These are phyloP conservation scores for Helostoma temminkii DNA, from an alignment of 2,797 vertebrate genomes.

Conservation along the genomic window DNA sequence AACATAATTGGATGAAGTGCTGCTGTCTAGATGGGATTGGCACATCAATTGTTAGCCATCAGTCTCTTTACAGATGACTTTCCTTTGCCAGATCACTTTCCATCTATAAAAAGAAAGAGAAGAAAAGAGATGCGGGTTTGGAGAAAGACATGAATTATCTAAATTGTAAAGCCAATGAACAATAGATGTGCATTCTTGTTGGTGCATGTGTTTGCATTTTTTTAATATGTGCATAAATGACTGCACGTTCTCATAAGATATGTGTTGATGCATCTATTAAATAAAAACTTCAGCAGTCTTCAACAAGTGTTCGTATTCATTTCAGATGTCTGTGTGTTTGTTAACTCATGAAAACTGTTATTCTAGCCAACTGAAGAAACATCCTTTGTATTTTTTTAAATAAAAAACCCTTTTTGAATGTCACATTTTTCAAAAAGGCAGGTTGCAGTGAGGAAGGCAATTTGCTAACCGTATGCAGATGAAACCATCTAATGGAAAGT, in stretches of 20 bases:
- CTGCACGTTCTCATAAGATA: background rate
- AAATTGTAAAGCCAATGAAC: constrained; percentile 49
- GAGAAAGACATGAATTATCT: constrained; percentile 47
- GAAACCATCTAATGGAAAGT: constrained; percentile 50
- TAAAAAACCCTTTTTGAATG: constrained; percentile 23
- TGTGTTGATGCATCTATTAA: background rate
- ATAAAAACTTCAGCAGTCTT: too few relatives aligned
- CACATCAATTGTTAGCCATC: constrained; percentile 82
- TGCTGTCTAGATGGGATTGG: constrained; percentile 79
- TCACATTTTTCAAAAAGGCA: constrained; percentile 35
- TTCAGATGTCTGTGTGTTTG: constrained; percentile 9
- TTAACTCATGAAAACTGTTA: constrained; percentile 14
- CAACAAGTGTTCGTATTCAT: background rate
- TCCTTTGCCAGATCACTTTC: constrained; percentile 70
- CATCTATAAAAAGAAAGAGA: constrained; percentile 66
- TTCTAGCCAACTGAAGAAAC: constrained; percentile 1
- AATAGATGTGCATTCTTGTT: constrained; percentile 14
- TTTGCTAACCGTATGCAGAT: constrained; percentile 51
- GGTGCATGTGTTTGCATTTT: background rate
- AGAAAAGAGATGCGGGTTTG: constrained; percentile 50
- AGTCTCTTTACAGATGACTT: constrained; percentile 73
- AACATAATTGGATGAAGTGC: constrained; percentile 84
- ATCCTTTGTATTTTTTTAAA: constrained; percentile 14
- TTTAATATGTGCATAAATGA: constrained; percentile 7
- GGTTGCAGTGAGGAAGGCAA: constrained; percentile 18